Percentiles rank a stretch among this genome's conserved stretches.
phyloP scores from a whole-genome alignment of 1,140 invertebrate species.

The Batillaria attramentaria region DNA sequence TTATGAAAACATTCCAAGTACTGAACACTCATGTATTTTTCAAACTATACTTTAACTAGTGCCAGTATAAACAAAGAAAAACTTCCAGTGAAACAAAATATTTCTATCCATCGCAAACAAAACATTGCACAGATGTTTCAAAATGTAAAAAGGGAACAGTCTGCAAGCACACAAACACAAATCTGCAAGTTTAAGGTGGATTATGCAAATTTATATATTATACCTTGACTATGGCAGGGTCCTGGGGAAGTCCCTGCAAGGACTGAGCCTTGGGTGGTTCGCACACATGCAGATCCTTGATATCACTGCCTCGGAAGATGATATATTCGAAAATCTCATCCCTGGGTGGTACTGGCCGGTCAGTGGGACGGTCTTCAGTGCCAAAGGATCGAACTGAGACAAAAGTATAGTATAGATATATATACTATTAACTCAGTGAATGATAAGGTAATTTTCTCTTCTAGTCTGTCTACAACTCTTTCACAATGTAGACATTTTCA shows the following conservation, averaged over 20 bases:
- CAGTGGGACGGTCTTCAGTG: slow-evolving; percentile 95
- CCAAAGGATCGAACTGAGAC: slow-evolving; percentile 95
- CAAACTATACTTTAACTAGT: too few species aligned
- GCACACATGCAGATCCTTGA: slow-evolving; percentile 97
- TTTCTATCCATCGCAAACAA: too few species aligned
- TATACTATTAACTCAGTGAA: background rate
- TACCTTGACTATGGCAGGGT: slow-evolving; percentile 73
- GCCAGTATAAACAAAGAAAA: too few species aligned
- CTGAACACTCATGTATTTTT: too few species aligned
- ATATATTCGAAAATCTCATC: slow-evolving; percentile 99
- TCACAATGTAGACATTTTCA: too few species aligned
- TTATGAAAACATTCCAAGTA: too few species aligned
- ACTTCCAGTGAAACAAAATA: too few species aligned
- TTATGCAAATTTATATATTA: too few species aligned
- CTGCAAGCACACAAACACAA: too few species aligned
- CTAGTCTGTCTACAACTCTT: background rate
- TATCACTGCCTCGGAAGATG: slow-evolving; percentile 96
- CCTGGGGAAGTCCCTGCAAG: slow-evolving; percentile 71
- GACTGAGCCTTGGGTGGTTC: slow-evolving; percentile 79
- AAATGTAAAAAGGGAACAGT: too few species aligned
- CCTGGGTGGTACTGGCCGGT: slow-evolving; percentile 90
- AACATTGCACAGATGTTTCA: too few species aligned
- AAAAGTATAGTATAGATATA: slow-evolving; percentile 1
- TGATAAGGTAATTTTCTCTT: background rate
- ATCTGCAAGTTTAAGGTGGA: too few species aligned